phyloP scores from a whole-genome alignment of 1,140 invertebrate genomes.

The Procambarus virginalis region DNA sequence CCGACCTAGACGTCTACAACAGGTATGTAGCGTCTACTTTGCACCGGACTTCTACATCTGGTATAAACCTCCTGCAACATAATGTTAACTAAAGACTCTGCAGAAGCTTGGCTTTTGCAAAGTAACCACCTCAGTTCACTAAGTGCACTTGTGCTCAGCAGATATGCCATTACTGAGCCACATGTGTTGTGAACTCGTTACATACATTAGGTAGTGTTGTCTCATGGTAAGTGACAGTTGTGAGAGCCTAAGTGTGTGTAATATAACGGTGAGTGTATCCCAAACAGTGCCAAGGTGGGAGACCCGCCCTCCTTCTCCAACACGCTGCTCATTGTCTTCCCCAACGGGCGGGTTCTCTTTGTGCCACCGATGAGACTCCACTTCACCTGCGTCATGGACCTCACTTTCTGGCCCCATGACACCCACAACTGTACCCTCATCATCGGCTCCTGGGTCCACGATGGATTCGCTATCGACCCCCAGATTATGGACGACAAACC shows the following conservation, averaged over 20 bases:
- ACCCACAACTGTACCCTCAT: slow-evolving; percentile 27
- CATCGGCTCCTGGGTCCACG: slow-evolving; percentile 39
- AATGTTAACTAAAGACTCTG: too few species aligned
- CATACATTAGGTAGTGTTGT: neutral
- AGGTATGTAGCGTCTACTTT: too few species aligned
- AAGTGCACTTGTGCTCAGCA: too few species aligned
- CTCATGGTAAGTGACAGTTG: too few species aligned
- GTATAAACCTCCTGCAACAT: too few species aligned
- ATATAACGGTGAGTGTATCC: too few species aligned
- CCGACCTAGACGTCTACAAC: slow-evolving; percentile 50
- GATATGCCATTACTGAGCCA: too few species aligned
- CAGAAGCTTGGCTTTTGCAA: too few species aligned
- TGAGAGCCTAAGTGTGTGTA: too few species aligned
- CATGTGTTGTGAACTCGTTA: neutral
- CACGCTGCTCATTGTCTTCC: slow-evolving; percentile 51
- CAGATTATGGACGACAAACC: slow-evolving; percentile 6
- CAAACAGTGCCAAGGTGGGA: neutral
- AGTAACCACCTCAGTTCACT: too few species aligned
- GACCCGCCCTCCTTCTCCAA: neutral
- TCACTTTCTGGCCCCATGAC: slow-evolving; percentile 47
- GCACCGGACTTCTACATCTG: too few species aligned
- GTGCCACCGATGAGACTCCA: slow-evolving; percentile 61
- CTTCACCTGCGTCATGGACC: slow-evolving; percentile 66
- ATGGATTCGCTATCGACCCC: slow-evolving; percentile 10
- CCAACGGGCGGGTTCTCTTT: slow-evolving; percentile 55